Evolutionary conservation across 1,140 invertebrate species (phyloP), one percentile per base, ranked within the genome.

Genomic region (Dinoponera quadriceps): DNA sequence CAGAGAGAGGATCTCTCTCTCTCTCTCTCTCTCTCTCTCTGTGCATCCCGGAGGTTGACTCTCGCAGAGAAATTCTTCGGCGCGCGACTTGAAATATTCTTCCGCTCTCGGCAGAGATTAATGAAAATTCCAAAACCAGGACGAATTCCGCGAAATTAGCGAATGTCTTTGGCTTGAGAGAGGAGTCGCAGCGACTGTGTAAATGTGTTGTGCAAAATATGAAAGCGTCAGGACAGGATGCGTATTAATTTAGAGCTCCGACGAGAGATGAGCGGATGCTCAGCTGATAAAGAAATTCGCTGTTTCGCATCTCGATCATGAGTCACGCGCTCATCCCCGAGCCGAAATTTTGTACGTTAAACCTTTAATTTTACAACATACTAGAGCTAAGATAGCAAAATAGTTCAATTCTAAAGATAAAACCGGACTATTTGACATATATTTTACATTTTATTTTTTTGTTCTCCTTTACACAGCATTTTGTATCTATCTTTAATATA

Each of bases 41-140:
- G 4, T 44, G 4, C 7, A 0, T 9, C n/a, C 5, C 11, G 7
- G 7, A 1, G 44, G 38, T 25, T 49, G 65, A 51, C 51, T 60
- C 33, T 48, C 33, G 29, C 20, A 29, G 27, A 48, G 27, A 73
- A 73, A 62, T 59, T 44, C 27, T 44, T 16, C 1, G 49, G n/a
- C 51, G 51, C 27, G 33, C 27, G 69, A 44, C 54, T 49, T 68
- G 16, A 68, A 51, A 20, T 51, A 69, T 69, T 51, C 51, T 69
- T 69, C 66, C 66, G 5, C 16, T 27, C 25, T 44, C 38, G 18
- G 14, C n/a, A 29, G 25, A 71, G 33, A 29, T 59, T 80, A 71
- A 44, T 57, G 54, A 69, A 71, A 57, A 69, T 57, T 78, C 51
- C 57, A 20, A 3, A 69, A 5, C 38, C 38, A 44, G 38, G 7